Evolutionary conservation across 2,888 invertebrate species (phyloP).

Genomic region (Blastobasis lacticolella): DNA sequence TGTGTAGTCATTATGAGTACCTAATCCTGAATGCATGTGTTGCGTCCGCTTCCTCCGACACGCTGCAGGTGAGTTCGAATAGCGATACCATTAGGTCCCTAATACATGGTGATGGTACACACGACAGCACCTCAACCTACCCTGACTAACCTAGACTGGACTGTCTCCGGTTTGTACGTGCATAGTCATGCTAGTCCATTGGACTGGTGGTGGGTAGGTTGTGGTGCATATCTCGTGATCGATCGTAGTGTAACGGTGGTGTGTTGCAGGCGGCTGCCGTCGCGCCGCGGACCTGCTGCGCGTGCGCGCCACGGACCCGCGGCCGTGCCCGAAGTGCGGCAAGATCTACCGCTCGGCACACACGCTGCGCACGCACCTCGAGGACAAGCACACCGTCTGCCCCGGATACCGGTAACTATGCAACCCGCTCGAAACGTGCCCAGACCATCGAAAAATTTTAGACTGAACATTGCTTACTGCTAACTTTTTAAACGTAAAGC

Average conservation of each 20-base stretch:
- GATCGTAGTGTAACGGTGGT: slow-evolving; percentile 1
- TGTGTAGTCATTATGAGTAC: too few species aligned
- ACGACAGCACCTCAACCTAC: neutral
- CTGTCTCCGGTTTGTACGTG: too few species aligned
- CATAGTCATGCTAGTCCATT: too few species aligned
- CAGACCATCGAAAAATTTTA: too few species aligned
- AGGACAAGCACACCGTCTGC: slow-evolving; percentile 94
- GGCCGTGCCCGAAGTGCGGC: slow-evolving; percentile 94
- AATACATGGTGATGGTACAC: neutral
- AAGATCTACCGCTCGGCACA: slow-evolving; percentile 95
- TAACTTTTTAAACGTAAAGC: too few species aligned
- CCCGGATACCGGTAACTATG: slow-evolving; percentile 81
- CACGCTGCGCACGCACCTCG: slow-evolving; percentile 91
- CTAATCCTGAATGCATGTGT: too few species aligned
- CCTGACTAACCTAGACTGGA: neutral
- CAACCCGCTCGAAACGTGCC: too few species aligned
- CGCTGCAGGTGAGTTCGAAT: too few species aligned
- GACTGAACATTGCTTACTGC: too few species aligned
- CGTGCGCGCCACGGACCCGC: slow-evolving; percentile 92
- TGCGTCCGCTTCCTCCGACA: too few species aligned
- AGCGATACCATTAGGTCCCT: neutral
- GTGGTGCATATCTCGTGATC: neutral
- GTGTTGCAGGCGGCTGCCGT: slow-evolving; percentile 75
- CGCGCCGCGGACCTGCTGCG: slow-evolving; percentile 88
- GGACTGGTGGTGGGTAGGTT: slow-evolving; percentile 1